phyloP scores from a whole-genome alignment of 2,888 invertebrate genomes.

The Drosophila kuntzei region DNA sequence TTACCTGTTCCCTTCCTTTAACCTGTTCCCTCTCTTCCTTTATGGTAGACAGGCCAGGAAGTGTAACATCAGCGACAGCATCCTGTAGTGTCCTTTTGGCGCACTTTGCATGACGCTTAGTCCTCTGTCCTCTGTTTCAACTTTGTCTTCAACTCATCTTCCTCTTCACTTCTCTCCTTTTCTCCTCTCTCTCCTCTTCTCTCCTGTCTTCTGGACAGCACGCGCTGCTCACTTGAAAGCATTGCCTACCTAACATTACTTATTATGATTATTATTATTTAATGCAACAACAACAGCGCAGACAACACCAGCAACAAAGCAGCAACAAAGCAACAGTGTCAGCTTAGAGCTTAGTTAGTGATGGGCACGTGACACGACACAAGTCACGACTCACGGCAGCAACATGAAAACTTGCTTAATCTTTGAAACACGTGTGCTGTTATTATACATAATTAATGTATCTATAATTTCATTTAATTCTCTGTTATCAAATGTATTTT shows the following conservation, averaged over 20 bases:
- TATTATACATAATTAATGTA: not conserved
- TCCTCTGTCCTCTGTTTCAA: not conserved
- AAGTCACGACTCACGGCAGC: slow-evolving; percentile 22
- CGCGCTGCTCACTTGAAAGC: slow-evolving; percentile 61
- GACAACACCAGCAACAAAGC: slow-evolving; percentile 48
- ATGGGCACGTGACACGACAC: slow-evolving; percentile 43
- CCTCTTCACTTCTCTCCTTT: not conserved
- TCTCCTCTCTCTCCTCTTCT: not conserved
- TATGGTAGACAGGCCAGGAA: slow-evolving; percentile 59
- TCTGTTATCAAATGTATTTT: too few species aligned
- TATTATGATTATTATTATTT: slow-evolving; percentile 78
- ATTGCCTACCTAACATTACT: slow-evolving; percentile 73
- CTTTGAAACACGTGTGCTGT: not conserved
- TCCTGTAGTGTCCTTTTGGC: slow-evolving; percentile 77
- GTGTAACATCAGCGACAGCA: slow-evolving; percentile 80
- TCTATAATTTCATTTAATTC: too few species aligned
- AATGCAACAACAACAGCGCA: slow-evolving; percentile 69
- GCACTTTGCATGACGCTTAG: slow-evolving; percentile 79
- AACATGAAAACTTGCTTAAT: not conserved
- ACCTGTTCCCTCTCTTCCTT: not conserved
- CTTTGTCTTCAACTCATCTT: not conserved
- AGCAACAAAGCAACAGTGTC: slow-evolving; percentile 78
- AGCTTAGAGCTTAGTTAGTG: slow-evolving; percentile 40
- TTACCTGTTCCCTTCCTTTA: slow-evolving; percentile 6
- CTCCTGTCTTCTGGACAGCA: slow-evolving; percentile 24